Evolutionary conservation across 2,888 invertebrate species (phyloP), one percentile per base, ranked within the genome.

Genomic region (Endomychus coccineus): DNA sequence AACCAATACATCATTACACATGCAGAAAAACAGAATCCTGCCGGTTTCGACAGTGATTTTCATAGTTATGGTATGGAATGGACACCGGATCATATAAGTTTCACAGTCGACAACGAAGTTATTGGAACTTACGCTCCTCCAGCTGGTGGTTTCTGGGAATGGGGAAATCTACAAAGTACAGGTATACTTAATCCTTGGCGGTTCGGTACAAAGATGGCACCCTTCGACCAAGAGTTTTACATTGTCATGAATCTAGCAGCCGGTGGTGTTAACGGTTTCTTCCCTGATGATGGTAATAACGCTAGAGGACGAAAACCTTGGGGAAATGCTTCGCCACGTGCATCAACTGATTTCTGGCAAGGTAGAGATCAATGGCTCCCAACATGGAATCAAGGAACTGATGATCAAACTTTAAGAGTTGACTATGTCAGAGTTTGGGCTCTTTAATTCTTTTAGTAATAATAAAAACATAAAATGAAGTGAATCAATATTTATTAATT

Each of bases 21-120:
- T 50, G 74, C 68, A 64, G 45, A 56, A 21, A 55, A 49, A 32
- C 55, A 57, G 28, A 50, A 52, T 24, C 27, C 40, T n/a, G 37
- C 68, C 42, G 75, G 74, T 1, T 77, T 67, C 49, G 66, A 77
- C 55, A 59, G 53, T 14, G 67, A 62, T 17, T 83, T 80, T 65
- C 80, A 82, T 52, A 67, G 66, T 1, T 83, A 78, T 53, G 74
- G 73, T 51, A 52, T 82, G 13, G 75, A 78, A 50, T 83, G 83
- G 83, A 78, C 76, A 1, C 71, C 52, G 46, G 68, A 71, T 46
- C 63, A 59, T 50, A 52, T 75, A 7, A 61, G 56, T 44, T 74
- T 74, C 57, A 70, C 64, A 43, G 34, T 71, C 11, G 78, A 80
- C 46, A 69, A 71, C 40, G 60, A 60, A n/a, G 69, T 69, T 37